Conservation (phyloP, 2,113 vertebrate species). For the Amphiprion ocellaris region DNA sequence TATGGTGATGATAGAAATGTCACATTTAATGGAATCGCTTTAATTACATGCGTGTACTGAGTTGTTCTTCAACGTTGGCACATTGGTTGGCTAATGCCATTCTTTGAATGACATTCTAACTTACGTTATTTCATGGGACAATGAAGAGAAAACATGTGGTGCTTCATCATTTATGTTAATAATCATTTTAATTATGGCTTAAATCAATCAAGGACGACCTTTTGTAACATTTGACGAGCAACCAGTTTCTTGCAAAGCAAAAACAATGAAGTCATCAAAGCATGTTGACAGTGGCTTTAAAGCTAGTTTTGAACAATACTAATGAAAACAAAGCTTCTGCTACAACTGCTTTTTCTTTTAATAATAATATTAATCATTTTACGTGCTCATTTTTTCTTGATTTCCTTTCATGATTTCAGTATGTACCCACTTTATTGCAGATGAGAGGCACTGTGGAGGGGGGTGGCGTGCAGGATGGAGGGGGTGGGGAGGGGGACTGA, state of each 20-base stretch:
- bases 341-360: neutral
- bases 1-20: slow-evolving; percentile 61
- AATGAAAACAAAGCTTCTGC: neutral
- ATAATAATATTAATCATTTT: neutral
- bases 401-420: slow-evolving; percentile 18
- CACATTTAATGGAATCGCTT: slow-evolving; percentile 71
- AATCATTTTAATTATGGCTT: slow-evolving; percentile 68
- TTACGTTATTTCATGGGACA: slow-evolving; percentile 52
- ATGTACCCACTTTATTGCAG: slow-evolving; percentile 39
- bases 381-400: slow-evolving; percentile 3
- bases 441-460: slow-evolving; percentile 30
- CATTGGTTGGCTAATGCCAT: slow-evolving; percentile 47
- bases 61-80: slow-evolving; percentile 41
- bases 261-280: slow-evolving; percentile 60
- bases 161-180: slow-evolving; percentile 62
- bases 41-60: slow-evolving; percentile 62
- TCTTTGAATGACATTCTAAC: slow-evolving; percentile 65
- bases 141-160: slow-evolving; percentile 42
- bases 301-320: slow-evolving; percentile 11
- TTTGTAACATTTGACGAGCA: slow-evolving; percentile 36
- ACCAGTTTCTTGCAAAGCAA: slow-evolving; percentile 37
- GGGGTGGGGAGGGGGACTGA: slow-evolving; percentile 49
- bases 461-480: slow-evolving; percentile 14
- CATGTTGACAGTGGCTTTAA: slow-evolving; percentile 14
- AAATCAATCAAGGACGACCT: slow-evolving; percentile 67